Evolutionary conservation across 30 jellyfish, hydroid and myxozoan genomes (phyloP).

Genomic region (Rhopilema esculentum): DNA sequence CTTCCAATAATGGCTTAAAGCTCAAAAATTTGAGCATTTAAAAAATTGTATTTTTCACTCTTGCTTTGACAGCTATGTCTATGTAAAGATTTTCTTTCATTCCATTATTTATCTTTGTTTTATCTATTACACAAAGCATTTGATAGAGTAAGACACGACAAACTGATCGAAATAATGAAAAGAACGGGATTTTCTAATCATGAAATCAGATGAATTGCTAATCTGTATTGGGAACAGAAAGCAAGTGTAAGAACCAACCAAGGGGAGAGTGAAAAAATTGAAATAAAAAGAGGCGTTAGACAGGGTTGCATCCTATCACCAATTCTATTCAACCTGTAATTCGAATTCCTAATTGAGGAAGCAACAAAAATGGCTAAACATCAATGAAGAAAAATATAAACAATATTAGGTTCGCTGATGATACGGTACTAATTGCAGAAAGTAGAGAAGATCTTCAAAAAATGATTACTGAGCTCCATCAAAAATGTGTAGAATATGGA

Average conservation of each 20-base stretch:
- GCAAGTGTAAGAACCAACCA: neutral
- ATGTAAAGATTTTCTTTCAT: no score
- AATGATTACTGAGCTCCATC: no score
- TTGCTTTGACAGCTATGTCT: no score
- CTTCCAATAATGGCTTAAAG: no score
- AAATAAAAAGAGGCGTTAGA: no score
- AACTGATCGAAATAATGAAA: slow-evolving; percentile 6
- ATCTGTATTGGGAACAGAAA: neutral
- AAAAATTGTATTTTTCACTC: no score
- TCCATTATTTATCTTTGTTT: neutral
- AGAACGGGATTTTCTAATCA: neutral
- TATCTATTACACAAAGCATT: neutral
- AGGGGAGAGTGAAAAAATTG: no score
- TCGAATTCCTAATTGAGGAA: slow-evolving; percentile 5
- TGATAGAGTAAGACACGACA: slow-evolving; percentile 10
- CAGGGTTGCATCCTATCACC: neutral
- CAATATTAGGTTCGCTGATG: neutral
- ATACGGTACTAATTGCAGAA: neutral
- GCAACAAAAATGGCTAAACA: neutral
- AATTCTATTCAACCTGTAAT: neutral
- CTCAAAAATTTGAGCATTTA: no score
- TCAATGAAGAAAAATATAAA: neutral
- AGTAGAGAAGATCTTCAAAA: neutral
- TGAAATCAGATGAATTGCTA: neutral
- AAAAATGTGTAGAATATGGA: no score